A percentile compares a stretch with the other conserved stretches of the same genome.
Conservation (phyloP, 2,113 vertebrate species). For the Chloropsis hardwickii region DNA sequence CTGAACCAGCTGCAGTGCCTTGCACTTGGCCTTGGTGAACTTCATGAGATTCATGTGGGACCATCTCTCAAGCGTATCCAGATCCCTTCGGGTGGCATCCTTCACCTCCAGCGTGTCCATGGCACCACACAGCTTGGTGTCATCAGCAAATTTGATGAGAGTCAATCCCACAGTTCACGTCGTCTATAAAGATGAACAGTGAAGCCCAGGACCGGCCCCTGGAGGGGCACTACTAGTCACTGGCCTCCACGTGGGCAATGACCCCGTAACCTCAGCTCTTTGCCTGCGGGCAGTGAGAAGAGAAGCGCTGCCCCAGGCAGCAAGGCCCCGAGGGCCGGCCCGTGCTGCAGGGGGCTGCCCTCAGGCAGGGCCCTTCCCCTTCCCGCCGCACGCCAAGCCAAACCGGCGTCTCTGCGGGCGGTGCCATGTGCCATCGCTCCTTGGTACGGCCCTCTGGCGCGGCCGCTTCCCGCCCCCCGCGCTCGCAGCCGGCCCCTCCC, state of each 20-base stretch:
- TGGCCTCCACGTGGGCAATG: background rate
- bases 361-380: too few relatives aligned
- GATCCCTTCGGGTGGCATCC: background rate
- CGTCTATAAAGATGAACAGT: background rate
- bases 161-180: too few relatives aligned
- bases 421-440: background rate
- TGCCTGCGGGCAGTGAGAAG: background rate
- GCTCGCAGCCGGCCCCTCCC: rapidly evolving
- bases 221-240: too few relatives aligned
- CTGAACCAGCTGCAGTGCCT: background rate
- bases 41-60: background rate
- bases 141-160: background rate
- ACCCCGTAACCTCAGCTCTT: background rate
- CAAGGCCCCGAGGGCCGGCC: rapidly evolving
- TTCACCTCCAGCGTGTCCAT: background rate
- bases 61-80: background rate
- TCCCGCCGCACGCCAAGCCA: rapidly evolving
- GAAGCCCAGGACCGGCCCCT: rapidly evolving
- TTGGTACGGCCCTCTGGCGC: background rate
- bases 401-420: background rate
- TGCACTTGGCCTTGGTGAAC: background rate
- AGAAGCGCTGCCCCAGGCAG: rapidly evolving
- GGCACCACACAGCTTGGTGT: too few relatives aligned
- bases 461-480: rapidly evolving
- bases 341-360: too few relatives aligned